Evolutionary conservation across 1,140 invertebrate species (phyloP), one percentile per base, ranked within the genome.

Genomic region (Medauroidea extradentata): DNA sequence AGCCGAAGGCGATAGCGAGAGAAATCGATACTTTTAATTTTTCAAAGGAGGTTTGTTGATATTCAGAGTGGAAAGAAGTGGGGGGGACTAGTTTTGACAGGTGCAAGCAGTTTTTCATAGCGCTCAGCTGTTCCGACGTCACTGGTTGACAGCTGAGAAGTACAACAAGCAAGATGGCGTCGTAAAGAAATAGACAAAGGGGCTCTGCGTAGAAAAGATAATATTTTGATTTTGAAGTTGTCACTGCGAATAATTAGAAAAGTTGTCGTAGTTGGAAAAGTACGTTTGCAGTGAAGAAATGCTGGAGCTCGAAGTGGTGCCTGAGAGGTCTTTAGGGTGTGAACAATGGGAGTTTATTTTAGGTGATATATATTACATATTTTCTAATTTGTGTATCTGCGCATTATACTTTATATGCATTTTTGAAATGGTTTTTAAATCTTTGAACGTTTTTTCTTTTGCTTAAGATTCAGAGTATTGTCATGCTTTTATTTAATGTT

Each of bases 311-410:
- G 94, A 97, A 83, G 90, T 97, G 70, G 85, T 95, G 68, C 94
- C 94, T 62, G 94, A 96, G 81, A 85, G 91, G 75, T 96, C 93
- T 66, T 83, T 98, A 73, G 92, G 93, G 78, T 94, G 93, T 77
- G 94, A 96, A 78, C 87, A 93, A 82, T 97, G 94, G 93, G 94
- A 97, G 81, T 95, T 98, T 81, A 87, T 96, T 77, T 82, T 98
- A 80, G 94, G 94, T 93, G 80, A 87, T 87, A 81, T 64, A 71
- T 66, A 68, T 69, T n/a, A n/a, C n/a, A n/a, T n/a, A n/a, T n/a
- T n/a, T n/a, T n/a, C n/a, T n/a, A n/a, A n/a, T n/a, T n/a, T n/a
- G n/a, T n/a, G n/a, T n/a, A n/a, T n/a, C n/a, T n/a, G n/a, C n/a
- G n/a, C n/a, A n/a, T n/a, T n/a, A n/a, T n/a, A n/a, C n/a, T n/a